phyloP scores from a whole-genome alignment of 2,888 invertebrate genomes.

The Scotopteryx bipunctaria region DNA sequence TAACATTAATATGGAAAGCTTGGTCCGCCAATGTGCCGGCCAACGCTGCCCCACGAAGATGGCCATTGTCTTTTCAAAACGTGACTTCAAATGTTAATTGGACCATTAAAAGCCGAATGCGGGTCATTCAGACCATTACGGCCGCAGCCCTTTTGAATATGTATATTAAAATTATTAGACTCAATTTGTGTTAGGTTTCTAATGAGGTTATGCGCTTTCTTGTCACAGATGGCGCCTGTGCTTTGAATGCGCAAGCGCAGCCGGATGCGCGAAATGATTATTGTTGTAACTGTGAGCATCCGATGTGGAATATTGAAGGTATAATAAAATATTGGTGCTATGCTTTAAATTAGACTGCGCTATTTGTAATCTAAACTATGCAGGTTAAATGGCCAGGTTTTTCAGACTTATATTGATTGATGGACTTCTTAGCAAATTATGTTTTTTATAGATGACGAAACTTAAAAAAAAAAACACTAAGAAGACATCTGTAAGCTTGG shows the following conservation, averaged over 20 bases:
- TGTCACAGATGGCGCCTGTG: conserved; percentile 77
- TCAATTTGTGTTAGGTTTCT: conserved; percentile 81
- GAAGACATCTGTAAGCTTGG: no score
- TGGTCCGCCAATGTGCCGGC: conserved; percentile 78
- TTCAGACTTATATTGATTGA: no score
- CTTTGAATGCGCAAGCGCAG: conserved; percentile 76
- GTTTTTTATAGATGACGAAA: no score
- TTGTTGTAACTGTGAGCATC: conserved; percentile 69
- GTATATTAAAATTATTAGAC: conserved; percentile 82
- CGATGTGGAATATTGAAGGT: conserved; percentile 66
- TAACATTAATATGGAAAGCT: conserved; percentile 82
- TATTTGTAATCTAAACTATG: no score
- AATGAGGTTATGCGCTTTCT: conserved; percentile 83
- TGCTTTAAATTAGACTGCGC: no score
- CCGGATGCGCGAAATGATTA: conserved; percentile 81
- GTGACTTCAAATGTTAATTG: conserved; percentile 83
- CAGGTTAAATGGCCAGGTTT: no score
- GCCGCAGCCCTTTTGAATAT: conserved; percentile 80
- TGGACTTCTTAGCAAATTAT: no score
- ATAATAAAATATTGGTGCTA: conserved; percentile 19
- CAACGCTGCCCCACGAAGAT: conserved; percentile 81
- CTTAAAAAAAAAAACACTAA: no score
- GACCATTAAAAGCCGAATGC: conserved; percentile 81
- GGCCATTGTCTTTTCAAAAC: conserved; percentile 81
- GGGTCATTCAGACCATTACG: conserved; percentile 81